A percentile compares a stretch with the other conserved stretches of the same genome.
Evolutionary conservation across 2,888 invertebrate species (phyloP).

Genomic region (Serripes groenlandicus): DNA sequence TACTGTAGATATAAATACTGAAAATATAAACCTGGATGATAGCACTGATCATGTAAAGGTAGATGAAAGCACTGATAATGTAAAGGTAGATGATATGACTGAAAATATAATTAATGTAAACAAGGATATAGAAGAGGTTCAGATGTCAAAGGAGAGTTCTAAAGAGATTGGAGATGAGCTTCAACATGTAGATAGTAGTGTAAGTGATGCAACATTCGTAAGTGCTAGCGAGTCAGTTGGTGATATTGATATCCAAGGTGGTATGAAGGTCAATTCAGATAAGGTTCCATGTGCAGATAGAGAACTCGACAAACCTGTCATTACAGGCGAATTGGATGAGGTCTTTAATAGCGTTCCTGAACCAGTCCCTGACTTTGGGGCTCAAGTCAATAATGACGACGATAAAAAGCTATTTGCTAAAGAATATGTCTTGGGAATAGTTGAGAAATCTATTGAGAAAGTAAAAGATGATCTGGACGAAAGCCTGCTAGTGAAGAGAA

Average conservation of each 20-base stretch:
- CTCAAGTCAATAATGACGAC: slow-evolving; percentile 11
- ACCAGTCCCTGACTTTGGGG: background rate
- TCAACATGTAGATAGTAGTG: background rate
- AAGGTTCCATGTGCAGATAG: background rate
- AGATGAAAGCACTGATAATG: too few species aligned
- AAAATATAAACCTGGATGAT: slow-evolving; percentile 1
- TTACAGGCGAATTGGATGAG: slow-evolving; percentile 35
- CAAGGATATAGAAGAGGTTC: background rate
- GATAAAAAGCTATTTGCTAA: slow-evolving; percentile 46
- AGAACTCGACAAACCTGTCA: background rate
- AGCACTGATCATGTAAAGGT: too few species aligned
- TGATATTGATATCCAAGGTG: slow-evolving; percentile 21
- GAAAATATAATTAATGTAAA: background rate
- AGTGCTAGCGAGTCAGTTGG: slow-evolving; percentile 12
- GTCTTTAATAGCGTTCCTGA: slow-evolving; percentile 54
- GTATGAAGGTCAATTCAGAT: background rate
- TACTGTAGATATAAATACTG: too few species aligned
- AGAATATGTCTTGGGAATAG: slow-evolving; percentile 54
- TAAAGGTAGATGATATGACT: slow-evolving; percentile 14
- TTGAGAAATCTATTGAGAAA: slow-evolving; percentile 38
- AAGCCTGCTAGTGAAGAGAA: slow-evolving; percentile 30
- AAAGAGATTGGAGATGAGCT: background rate
- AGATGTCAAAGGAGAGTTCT: background rate
- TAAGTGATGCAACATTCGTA: slow-evolving; percentile 2
- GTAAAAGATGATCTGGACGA: slow-evolving; percentile 28